Evolutionary conservation across 1,140 invertebrate genomes (phyloP).

Genomic region (Probaryconus sp.): DNA sequence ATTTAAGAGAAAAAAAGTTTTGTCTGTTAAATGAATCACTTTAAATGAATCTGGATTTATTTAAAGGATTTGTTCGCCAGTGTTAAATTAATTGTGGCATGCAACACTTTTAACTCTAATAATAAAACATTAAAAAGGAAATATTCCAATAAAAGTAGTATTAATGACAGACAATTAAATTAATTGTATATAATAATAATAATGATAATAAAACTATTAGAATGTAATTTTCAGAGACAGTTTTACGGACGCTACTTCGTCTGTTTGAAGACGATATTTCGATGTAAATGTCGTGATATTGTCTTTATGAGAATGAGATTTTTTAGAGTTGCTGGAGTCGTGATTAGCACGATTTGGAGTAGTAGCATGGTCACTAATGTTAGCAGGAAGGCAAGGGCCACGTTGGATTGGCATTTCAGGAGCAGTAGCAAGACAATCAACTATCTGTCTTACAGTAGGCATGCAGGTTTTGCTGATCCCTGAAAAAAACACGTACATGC

Average conservation of each 20-base stretch:
- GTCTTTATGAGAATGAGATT: constrained; percentile 51
- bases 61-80: too few relatives aligned
- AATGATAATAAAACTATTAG: constrained; percentile 3
- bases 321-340: constrained; percentile 54
- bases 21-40: too few relatives aligned
- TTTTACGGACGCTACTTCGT: constrained; percentile 47
- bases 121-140: too few relatives aligned
- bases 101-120: too few relatives aligned
- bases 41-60: too few relatives aligned
- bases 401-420: constrained; percentile 74
- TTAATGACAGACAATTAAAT: too few relatives aligned
- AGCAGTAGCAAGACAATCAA: constrained; percentile 76
- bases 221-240: constrained; percentile 52
- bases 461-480: constrained; percentile 77
- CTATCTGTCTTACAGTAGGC: constrained; percentile 78
- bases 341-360: constrained; percentile 68
- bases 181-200: too few relatives aligned
- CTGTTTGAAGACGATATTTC: constrained; percentile 38
- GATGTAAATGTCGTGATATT: constrained; percentile 56
- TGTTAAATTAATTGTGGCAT: too few relatives aligned
- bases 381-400: constrained; percentile 75
- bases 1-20: too few relatives aligned
- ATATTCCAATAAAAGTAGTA: too few relatives aligned
- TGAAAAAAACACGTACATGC: constrained; percentile 77
- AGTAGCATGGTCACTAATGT: constrained; percentile 71